A percentile compares a stretch with the other conserved stretches of the same genome.
Conservation (phyloP, 2,888 invertebrate genomes). For the Axea sp. region DNA sequence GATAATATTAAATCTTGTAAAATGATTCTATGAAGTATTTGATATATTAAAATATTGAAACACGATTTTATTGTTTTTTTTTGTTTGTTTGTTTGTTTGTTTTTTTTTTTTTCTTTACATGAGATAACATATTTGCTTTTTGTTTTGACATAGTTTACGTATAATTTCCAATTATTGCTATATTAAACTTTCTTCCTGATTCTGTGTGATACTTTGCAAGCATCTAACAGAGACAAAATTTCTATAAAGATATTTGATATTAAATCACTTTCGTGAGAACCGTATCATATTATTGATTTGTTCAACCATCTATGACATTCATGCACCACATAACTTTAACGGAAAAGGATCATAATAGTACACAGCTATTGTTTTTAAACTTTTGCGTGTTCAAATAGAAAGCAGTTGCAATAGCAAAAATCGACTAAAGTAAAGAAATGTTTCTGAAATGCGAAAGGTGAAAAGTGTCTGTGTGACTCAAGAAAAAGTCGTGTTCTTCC, state of each 20-base stretch:
- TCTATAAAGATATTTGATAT: conserved; percentile 37
- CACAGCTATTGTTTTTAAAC: conserved; percentile 56
- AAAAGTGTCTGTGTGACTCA: conserved; percentile 44
- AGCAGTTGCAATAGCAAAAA: conserved; percentile 38
- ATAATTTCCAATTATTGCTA: conserved; percentile 35
- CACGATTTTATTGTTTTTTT: too few relatives aligned
- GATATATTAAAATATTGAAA: too few relatives aligned
- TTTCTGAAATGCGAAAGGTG: conserved; percentile 32
- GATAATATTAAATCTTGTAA: too few relatives aligned
- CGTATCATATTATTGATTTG: conserved; percentile 44
- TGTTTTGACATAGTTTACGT: conserved; percentile 6
- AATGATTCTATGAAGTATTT: too few relatives aligned
- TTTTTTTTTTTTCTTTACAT: too few relatives aligned
- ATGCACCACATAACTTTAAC: conserved; percentile 25
- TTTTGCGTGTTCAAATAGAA: conserved; percentile 44
- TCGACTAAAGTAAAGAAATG: conserved; percentile 44
- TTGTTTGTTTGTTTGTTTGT: too few relatives aligned
- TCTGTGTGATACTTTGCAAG: conserved; percentile 8
- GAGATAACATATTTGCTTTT: too few relatives aligned
- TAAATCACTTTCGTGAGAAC: conserved; percentile 25
- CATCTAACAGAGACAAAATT: conserved; percentile 26
- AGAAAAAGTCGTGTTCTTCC: conserved; percentile 39
- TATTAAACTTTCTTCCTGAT: too few relatives aligned
- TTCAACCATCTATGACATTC: conserved; percentile 36
- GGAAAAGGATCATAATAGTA: conserved; percentile 49